Evolutionary conservation across 2,888 invertebrate genomes (phyloP), one percentile per base, ranked within the genome.

Genomic region (Entomobrya proxima): DNA sequence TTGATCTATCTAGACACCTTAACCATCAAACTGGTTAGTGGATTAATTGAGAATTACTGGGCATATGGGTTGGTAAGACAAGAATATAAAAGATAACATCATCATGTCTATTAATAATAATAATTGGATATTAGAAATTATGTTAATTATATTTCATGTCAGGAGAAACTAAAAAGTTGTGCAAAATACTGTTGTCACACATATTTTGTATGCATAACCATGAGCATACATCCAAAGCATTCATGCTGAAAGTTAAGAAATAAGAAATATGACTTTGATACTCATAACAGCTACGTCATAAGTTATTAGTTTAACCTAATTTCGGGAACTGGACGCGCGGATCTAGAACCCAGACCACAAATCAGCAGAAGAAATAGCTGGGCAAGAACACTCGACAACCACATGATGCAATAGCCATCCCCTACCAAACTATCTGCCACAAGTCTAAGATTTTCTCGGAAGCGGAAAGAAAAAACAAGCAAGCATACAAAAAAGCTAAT

Each of bases 401-500:
- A 44, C 15, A 44, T 15, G 21, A 30, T 30, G 75, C 9, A 55
- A 30, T 21, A 76, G 21, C 74, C 58, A 24, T 37, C 21, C 6
- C 6, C 24, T 21, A 55, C 24, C 55, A 55, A 27, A 18, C 11
- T 11, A 55, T 18, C 55, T 18, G 27, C 18, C 55, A 55, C 18
- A 24, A 18, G 21, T 44, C 47, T 3, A 74, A 21, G 18, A 75
- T 15, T 13, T 44, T 44, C 15, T 13, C 24, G 18, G 15, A 27
- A 52, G 32, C 27, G 44, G 9, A 40, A 6, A 30, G 47, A 75
- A 55, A 55, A 21, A 4, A 18, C 21, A 50, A 52, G 47, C 74
- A 55, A 76, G 76, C 58, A 76, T 35, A 44, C 44, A 9, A 55
- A 76, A 74, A 76, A 52, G 58, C 76, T 76, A 76, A 76, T 58